Evolutionary conservation across 2,113 vertebrate species (phyloP), one percentile per base, ranked within the genome.

Genomic region (Sphaerodactylus townsendi): DNA sequence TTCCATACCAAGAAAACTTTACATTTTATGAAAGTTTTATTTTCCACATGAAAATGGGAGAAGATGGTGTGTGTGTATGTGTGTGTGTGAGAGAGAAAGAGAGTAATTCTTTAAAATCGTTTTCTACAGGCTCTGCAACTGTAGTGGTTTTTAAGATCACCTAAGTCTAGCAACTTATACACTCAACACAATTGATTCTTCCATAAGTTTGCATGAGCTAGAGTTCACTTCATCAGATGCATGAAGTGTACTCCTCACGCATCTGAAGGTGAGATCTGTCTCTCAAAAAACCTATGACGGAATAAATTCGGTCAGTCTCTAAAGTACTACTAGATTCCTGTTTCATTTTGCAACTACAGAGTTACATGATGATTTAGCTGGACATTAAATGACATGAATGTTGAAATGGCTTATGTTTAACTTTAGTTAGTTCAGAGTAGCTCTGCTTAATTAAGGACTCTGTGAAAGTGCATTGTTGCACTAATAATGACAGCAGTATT

Each of bases 21-120:
- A 85, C 90, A 86, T 82, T 11, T 0, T 83, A 92, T 91, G 93
- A 96, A 93, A 95, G 94, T 93, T 94, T 91, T 85, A 95, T 95
- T 95, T 95, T 88, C 85, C 77, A 77, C 50, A 75, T 91, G 93
- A 90, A 94, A 83, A 93, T 35, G 83, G 72, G 13, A 91, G 41
- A 83, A 90, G 48, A 65, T 33, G 10, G 41, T 59, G 30, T 56
- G 87, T 30, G 10, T 83, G 87, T 46, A 71, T 71, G 85, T 56
- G 53, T 59, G 81, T 10, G 21, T 28, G 21, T 28, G 59, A 6
- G 53, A 3, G 21, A 56, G 53, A 56, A 21, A 56, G 53, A 85
- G 53, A 56, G 53, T 86, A 46, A 88, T 89, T 89, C 53, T 89
- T 84, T 90, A 89, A 87, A 81, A 41, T 37, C 65, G 81, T 89